A percentile compares a stretch with the other conserved stretches of the same genome.
These are phyloP conservation scores for Gambelia wislizenii DNA, from an alignment of 2,797 vertebrate genomes.

Conservation along the genomic window DNA sequence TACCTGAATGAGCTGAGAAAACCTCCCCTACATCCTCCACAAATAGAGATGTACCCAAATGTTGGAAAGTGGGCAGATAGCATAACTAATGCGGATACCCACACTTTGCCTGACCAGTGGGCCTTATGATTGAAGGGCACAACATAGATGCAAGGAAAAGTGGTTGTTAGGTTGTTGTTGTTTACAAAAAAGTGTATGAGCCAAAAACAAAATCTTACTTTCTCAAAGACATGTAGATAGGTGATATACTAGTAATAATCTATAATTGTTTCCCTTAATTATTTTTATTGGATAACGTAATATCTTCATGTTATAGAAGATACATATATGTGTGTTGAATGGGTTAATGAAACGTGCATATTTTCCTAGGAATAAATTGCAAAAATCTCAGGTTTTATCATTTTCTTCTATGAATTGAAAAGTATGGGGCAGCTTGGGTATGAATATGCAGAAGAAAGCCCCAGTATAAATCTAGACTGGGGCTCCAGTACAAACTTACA, in stretches of 20 bases:
- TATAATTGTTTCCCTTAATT: neutral
- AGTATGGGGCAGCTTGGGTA: neutral
- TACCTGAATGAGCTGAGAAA: slow-evolving; percentile 51
- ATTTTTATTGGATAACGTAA: neutral
- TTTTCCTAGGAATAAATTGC: neutral
- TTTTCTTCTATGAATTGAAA: neutral
- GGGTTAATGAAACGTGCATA: neutral
- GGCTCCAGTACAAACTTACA: neutral
- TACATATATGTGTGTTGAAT: neutral
- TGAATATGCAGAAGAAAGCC: neutral
- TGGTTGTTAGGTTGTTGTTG: too few species aligned
- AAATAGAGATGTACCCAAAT: slow-evolving; percentile 3
- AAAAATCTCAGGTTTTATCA: neutral
- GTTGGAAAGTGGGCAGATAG: rapidly evolving
- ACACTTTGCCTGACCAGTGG: slow-evolving; percentile 11
- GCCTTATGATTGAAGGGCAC: slow-evolving; percentile 24
- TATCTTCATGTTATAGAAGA: neutral
- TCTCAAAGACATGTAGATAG: neutral
- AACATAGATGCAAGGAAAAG: neutral
- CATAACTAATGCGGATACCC: slow-evolving; percentile 20
- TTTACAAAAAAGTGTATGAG: neutral
- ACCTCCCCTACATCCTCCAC: slow-evolving; percentile 26
- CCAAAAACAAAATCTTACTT: neutral
- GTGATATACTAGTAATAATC: slow-evolving; percentile 19
- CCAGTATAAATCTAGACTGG: neutral